Evolutionary conservation across 92 coral and sea anemone species (phyloP), one percentile per base, ranked within the genome.

Genomic region (Epizoanthus ramosus): DNA sequence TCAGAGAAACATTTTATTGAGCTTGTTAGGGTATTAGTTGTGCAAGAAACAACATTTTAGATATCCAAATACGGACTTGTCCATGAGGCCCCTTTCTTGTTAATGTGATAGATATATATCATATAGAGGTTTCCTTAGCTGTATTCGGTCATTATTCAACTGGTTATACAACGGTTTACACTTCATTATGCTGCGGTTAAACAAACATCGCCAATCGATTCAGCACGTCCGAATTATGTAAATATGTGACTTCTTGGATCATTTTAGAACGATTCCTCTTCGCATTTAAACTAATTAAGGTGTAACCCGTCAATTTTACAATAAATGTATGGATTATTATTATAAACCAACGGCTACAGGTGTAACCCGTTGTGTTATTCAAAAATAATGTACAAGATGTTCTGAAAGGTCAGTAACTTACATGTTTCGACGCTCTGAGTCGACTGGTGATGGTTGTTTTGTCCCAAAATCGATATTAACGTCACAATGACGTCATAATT

Each of bases 391-490:
- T 43, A 65, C 70, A 65, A 31, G 16, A 65, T 65, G 35, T 65
- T 65, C 70, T 65, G 70, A 65, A 65, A 65, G 70, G 70, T 24
- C 70, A 65, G 70, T 65, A 19, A 65, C 70, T 65, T 65, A 24
- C 70, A 65, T 65, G 70, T 65, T 65, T 65, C 28, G 35, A 65
- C 35, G 35, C 70, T 43, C 70, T 65, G 70, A 65, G 70, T 65
- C 70, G 70, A 65, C 24, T 65, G 70, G 70, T 65, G 28, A 65
- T 65, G 70, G 28, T 65, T 21, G 24, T 65, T 65, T 65, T 24
- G 70, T 65, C 70, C 13, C 8, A 65, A 65, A 65, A 41, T 28
- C 31, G 31, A 28, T 28, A 28, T 0, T 28, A 2, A 65, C 71
- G 45, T 65, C 45, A 65, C 3, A 65, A 65, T 65, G 71, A 65